phyloP scores from a whole-genome alignment of 1,140 invertebrate genomes.

The Zaprionus lachaisei region DNA sequence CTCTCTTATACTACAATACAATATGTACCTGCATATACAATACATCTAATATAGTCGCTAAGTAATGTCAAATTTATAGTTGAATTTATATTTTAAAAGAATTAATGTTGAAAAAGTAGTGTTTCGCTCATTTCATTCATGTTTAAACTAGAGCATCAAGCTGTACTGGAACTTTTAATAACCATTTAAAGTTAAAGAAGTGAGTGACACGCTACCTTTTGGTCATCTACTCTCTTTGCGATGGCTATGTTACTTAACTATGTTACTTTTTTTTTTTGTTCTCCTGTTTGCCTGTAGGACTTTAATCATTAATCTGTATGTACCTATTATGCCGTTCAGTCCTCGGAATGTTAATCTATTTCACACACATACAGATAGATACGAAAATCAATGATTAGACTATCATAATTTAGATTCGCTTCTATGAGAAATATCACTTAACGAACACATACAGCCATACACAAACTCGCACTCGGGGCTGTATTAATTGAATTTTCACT shows the following conservation, averaged over 20 bases:
- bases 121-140: neutral
- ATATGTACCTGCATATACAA: constrained; percentile 8
- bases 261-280: constrained; percentile 49
- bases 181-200: neutral
- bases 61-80: constrained; percentile 31
- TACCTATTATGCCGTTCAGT: constrained; percentile 55
- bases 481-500: too few relatives aligned
- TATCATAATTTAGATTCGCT: too few relatives aligned
- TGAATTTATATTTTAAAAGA: neutral
- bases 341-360: constrained; percentile 25
- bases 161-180: too few relatives aligned
- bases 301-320: constrained; percentile 10
- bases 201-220: neutral
- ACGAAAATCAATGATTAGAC: neutral
- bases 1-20: constrained; percentile 8
- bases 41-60: constrained; percentile 31
- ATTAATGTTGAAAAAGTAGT: neutral
- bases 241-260: neutral
- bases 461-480: neutral
- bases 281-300: constrained; percentile 65
- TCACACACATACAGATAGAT: constrained; percentile 4
- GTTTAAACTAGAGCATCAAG: too few relatives aligned
- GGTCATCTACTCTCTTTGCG: neutral
- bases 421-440: neutral
- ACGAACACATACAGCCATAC: neutral